Conservation (phyloP, 2,797 vertebrate genomes). For the Columba guinea region DNA sequence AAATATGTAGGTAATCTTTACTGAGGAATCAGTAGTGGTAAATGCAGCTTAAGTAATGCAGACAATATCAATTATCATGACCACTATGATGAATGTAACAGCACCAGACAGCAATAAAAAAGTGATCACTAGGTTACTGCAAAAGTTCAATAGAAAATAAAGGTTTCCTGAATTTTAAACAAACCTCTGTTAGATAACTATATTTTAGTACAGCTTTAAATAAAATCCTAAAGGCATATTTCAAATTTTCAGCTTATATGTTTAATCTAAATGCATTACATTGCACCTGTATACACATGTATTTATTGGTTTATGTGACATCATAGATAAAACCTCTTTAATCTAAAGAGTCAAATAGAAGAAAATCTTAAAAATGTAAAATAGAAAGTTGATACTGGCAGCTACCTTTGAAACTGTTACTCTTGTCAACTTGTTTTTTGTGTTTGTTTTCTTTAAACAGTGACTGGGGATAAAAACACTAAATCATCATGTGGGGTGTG, state of each 20-base stretch:
- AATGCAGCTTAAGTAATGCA: background rate
- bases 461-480: background rate
- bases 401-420: background rate
- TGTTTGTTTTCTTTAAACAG: background rate
- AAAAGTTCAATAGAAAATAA: background rate
- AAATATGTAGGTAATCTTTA: background rate
- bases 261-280: background rate
- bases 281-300: background rate
- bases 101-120: background rate
- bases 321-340: background rate
- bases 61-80: background rate
- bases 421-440: background rate
- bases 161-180: background rate
- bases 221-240: background rate
- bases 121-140: background rate
- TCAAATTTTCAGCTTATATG: background rate
- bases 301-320: background rate
- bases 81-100: background rate
- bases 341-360: background rate
- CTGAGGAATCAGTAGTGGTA: background rate
- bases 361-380: background rate
- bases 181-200: background rate
- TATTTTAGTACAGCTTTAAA: background rate
- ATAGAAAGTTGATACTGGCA: background rate
- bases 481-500: background rate